Conservation (phyloP, 2,113 vertebrate genomes). For the Prionailurus viverrinus region DNA sequence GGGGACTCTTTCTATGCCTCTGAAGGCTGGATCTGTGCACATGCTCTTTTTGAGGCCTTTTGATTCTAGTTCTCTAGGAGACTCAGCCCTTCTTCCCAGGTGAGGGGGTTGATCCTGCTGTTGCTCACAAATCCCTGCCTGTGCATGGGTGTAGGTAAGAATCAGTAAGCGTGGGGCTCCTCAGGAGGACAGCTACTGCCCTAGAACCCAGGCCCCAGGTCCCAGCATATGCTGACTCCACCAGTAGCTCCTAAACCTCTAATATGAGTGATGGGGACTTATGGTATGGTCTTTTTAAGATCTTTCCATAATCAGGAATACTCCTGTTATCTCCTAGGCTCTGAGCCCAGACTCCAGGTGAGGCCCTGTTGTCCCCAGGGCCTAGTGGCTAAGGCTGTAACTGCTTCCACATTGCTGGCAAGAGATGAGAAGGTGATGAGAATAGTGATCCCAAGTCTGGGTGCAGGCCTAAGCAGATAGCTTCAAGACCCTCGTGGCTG, state of each 20-base stretch:
- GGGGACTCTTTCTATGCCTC: neutral
- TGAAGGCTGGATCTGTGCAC: neutral
- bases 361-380: neutral
- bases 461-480: neutral
- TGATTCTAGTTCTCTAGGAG: neutral
- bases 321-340: neutral
- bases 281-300: neutral
- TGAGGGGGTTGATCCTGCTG: neutral
- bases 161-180: neutral
- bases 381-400: neutral
- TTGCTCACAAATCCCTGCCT: neutral
- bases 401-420: neutral
- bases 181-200: neutral
- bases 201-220: neutral
- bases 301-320: conserved; percentile 39
- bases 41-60: neutral
- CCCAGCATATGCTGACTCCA: neutral
- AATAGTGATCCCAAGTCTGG: neutral
- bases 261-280: neutral
- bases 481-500: neutral
- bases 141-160: neutral
- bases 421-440: neutral
- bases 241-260: neutral
- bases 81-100: neutral
- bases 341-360: neutral